Conservation (phyloP, 2,888 invertebrate species). For the Eupithecia vulgata region DNA sequence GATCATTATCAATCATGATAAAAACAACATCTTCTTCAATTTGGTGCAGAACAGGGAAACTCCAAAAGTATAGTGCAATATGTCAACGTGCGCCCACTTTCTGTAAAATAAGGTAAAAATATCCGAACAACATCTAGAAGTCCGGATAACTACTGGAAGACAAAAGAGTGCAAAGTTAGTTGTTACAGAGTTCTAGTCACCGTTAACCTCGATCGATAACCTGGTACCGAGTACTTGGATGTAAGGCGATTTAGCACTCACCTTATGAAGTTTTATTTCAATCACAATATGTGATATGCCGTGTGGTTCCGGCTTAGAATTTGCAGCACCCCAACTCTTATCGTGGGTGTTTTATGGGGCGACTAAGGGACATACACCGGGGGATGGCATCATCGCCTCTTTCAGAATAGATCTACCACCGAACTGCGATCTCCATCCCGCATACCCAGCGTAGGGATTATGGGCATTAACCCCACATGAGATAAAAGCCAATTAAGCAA, state of each 20-base stretch:
- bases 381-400: too few species aligned
- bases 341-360: too few species aligned
- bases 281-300: background rate
- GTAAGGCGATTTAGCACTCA: background rate
- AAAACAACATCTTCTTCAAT: background rate
- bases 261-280: background rate
- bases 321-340: too few species aligned
- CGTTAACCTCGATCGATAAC: conserved; percentile 1
- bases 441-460: too few species aligned
- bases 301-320: too few species aligned
- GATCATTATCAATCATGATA: background rate
- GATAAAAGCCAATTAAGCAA: too few species aligned
- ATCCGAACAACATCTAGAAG: background rate
- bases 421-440: too few species aligned
- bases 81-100: background rate
- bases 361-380: too few species aligned
- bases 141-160: conserved; percentile 7
- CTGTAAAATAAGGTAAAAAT: background rate
- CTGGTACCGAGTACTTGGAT: background rate
- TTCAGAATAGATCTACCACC: too few species aligned
- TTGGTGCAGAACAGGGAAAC: background rate
- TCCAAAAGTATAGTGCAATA: background rate
- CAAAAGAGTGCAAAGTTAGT: conserved; percentile 20
- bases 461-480: too few species aligned
- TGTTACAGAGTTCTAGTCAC: background rate